Base-by-base conservation (phyloP, 2,888 invertebrate genomes). In the Salpingus planirostris region DNA sequence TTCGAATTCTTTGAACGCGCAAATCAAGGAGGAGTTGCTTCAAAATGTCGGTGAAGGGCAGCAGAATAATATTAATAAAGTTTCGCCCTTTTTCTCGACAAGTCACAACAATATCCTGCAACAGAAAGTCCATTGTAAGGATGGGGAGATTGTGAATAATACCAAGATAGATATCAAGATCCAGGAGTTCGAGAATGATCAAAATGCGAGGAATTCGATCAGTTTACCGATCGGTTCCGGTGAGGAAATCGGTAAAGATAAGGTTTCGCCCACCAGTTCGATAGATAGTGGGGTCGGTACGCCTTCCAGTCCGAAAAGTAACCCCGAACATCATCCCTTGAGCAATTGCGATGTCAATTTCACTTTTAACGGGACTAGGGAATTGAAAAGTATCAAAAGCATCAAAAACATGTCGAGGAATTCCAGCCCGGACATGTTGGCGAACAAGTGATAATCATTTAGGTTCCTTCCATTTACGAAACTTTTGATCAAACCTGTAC, bases 311-410 rank as follows among this genome's bases (percentile, higher is more conserved):
- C 68, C 69, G 15, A 65, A 63, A 34, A 60, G 59, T 21, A 31
- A 41, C 3, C 52, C 42, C 10, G 31, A 26, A 15, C 39, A 36
- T 11, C 87, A 86, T 64, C 88, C 88, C 0, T 54, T 88, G 2
- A 83, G 85, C 43, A 79, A 81, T 50, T 78, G 79, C 36, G 87
- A 85, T 54, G 83, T 86, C 0, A 81, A 79, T 52, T 84, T 87
- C 25, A 81, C 79, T 41, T 88, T 80, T 53, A 82, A 83, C 48
- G 86, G 85, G 3, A 82, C 82, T 1, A 83, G 84, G 0, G 83
- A 87, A 55, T 62, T 88, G 37, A 86, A 85, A 56, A 80, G 79
- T 30, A 75, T 86, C 13, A 71, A 78, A 40, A 57, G 51, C 34
- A 34, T 57, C 8, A 50, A 49, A 35, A 49, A 51, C 22, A 33